Evolutionary conservation across 1,140 invertebrate genomes (phyloP).

Genomic region (Dendrolimus kikuchii): DNA sequence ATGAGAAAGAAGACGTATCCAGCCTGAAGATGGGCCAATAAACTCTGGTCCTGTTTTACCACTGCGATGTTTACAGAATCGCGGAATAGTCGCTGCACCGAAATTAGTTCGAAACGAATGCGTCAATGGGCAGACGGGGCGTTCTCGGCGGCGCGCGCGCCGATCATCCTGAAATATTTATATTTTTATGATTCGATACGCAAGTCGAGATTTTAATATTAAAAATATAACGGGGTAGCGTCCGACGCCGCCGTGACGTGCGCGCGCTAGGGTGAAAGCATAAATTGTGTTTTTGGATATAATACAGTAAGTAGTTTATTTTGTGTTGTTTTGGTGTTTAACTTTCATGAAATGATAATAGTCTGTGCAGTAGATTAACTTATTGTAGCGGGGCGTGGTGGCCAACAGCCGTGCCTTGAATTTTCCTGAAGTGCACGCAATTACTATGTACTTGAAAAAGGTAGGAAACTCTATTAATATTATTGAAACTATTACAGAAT

Average conservation of each 20-base stretch:
- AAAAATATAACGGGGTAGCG: conserved; percentile 55
- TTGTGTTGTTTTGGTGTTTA: conserved; percentile 14
- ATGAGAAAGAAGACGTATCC: conserved; percentile 22
- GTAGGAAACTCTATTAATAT: no score
- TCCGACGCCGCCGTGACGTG: conserved; percentile 36
- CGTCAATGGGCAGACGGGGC: conserved; percentile 62
- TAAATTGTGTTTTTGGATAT: conserved; percentile 31
- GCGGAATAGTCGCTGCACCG: conserved; percentile 67
- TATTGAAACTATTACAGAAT: no score
- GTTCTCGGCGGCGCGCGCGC: conserved; percentile 45
- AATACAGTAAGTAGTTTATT: conserved; percentile 34
- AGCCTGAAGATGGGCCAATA: conserved; percentile 24
- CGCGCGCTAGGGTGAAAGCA: conserved; percentile 39
- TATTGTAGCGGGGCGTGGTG: no score
- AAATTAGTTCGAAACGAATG: conserved; percentile 68
- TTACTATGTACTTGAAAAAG: no score
- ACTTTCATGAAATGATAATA: background rate
- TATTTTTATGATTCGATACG: conserved; percentile 67
- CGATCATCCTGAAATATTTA: conserved; percentile 62
- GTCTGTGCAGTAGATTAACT: no score
- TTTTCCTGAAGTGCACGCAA: no score
- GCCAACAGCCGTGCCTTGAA: no score
- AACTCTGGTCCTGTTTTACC: conserved; percentile 37
- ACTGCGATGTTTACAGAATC: conserved; percentile 65
- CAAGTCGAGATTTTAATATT: conserved; percentile 60